Base-by-base conservation (phyloP, 2,113 vertebrate genomes). In the Anoplopoma fimbria region DNA sequence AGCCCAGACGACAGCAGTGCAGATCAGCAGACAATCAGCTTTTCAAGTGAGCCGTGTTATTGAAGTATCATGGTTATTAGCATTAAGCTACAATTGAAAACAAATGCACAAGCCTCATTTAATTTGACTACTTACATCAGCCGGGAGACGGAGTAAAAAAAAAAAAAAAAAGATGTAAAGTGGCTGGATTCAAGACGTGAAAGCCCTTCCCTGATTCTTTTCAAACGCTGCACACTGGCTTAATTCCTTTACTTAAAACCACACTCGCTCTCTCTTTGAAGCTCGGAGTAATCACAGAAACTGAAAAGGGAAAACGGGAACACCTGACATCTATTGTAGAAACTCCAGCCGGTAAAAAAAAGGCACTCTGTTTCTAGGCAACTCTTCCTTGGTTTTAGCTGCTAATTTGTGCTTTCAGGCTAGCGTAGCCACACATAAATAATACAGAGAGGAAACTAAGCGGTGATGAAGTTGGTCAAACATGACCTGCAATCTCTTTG, bases 391-490 rank as follows among this genome's bases (percentile, higher is more conserved):
- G 21, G 85, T 82, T 86, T 88, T 79, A 85, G 87, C 77, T 70
- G 76, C 86, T 91, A 92, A 92, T 87, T n/a, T 91, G 90, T 76
- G 61, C 84, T 90, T 92, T 90, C 83, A 88, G 83, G 83, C 84
- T 85, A 84, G 69, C 79, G 79, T 58, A 84, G 89, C 51, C 80
- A 69, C 77, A 79, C 81, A 91, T 83, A 75, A 88, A 93, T 88
- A 87, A 88, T 80, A 87, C 71, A 87, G 75, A 68, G 77, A 87
- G 89, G 76, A 90, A 91, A 82, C 83, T 73, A 80, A 81, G 84
- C 88, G 80, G 81, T 60, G 84, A 90, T 89, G 85, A 88, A 91
- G 82, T 78, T 75, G 12, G 67, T 83, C 88, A 90, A 51, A 82
- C 87, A 33, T 77, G 79, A 89, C 88, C 87, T 74, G 47, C 71